These are phyloP conservation scores for Petrocephalus zakoni DNA, from an alignment of 2,113 vertebrate species.

Conservation along the genomic window DNA sequence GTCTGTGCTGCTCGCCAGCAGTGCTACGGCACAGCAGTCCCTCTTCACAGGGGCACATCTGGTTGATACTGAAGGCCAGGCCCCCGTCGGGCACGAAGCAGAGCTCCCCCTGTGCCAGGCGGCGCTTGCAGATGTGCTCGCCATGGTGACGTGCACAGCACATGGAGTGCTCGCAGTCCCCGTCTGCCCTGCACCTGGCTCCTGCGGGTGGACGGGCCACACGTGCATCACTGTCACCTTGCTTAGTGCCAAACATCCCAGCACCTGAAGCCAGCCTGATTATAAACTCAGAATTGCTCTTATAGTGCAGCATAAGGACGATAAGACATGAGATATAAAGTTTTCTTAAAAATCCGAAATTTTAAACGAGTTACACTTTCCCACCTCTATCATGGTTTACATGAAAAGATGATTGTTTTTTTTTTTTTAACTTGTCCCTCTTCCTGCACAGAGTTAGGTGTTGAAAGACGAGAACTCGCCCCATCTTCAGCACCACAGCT, in stretches of 20 bases:
- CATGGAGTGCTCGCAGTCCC: slow-evolving; percentile 61
- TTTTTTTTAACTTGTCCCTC: background rate
- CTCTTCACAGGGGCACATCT: slow-evolving; percentile 74
- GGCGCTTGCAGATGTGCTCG: slow-evolving; percentile 71
- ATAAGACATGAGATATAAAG: background rate
- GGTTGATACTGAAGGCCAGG: slow-evolving; percentile 79
- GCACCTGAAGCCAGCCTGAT: background rate
- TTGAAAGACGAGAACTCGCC: background rate
- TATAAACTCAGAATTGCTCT: background rate
- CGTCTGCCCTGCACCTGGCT: slow-evolving; percentile 69
- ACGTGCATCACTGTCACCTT: background rate
- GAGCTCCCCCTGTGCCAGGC: slow-evolving; percentile 52
- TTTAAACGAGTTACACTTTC: background rate
- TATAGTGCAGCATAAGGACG: background rate
- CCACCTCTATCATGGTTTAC: background rate
- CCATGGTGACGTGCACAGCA: slow-evolving; percentile 78
- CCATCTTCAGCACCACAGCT: background rate
- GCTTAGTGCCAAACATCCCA: background rate
- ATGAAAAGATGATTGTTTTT: background rate
- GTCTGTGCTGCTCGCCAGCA: slow-evolving; percentile 35
- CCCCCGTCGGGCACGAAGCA: slow-evolving; percentile 75
- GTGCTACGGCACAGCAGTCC: slow-evolving; percentile 66
- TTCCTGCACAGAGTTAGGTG: background rate
- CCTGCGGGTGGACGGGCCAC: slow-evolving; percentile 41
- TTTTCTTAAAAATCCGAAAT: background rate